A percentile compares a stretch with the other conserved stretches of the same genome.
Evolutionary conservation across 2,113 vertebrate species (phyloP).

Genomic region (Mungos mungo): DNA sequence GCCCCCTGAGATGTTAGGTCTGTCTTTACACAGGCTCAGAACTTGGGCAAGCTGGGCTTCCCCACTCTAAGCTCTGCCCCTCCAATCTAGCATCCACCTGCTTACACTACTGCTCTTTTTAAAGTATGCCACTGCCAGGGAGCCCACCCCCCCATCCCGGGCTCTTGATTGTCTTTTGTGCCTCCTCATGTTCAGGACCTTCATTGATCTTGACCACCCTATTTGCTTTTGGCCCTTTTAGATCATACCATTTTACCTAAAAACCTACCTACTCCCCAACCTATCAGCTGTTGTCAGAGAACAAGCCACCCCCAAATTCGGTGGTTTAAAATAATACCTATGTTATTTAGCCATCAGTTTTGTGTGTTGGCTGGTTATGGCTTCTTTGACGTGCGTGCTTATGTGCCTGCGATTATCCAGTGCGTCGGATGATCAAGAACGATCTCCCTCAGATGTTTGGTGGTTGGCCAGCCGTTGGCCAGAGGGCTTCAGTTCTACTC

Average conservation of each 20-base stretch:
- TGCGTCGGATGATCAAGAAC: neutral
- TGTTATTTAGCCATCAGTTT: constrained; percentile 37
- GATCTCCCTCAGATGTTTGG: neutral
- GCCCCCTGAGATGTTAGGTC: neutral
- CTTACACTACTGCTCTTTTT: neutral
- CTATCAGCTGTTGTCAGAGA: neutral
- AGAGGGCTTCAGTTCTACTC: neutral
- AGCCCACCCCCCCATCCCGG: neutral
- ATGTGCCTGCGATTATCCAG: neutral
- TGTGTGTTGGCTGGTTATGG: neutral
- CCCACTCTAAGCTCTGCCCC: neutral
- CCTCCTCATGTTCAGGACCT: neutral
- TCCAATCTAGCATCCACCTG: neutral
- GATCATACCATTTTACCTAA: neutral
- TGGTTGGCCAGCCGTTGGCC: neutral
- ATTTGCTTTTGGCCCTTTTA: constrained; percentile 15
- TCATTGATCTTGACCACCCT: constrained; percentile 1
- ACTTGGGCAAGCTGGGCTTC: neutral
- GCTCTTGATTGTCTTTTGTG: neutral
- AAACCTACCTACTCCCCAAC: neutral
- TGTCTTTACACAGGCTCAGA: neutral
- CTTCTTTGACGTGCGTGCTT: neutral
- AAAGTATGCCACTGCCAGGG: neutral
- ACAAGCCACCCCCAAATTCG: neutral
- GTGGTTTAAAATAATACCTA: neutral